These are phyloP conservation scores for Fukomys damarensis DNA, from an alignment of 2,113 vertebrate species.

Conservation along the genomic window DNA sequence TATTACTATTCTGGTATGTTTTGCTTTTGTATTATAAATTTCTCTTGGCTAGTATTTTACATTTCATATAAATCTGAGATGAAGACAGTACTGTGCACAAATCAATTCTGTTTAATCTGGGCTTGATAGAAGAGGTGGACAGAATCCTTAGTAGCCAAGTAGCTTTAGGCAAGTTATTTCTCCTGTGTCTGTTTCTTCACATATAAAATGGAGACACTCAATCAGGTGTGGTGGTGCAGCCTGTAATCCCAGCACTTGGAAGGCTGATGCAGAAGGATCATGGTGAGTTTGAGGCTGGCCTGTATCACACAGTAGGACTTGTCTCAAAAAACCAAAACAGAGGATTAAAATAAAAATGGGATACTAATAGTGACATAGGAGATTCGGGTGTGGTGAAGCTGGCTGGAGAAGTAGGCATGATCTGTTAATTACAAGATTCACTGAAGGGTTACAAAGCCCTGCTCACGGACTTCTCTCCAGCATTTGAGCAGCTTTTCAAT, in stretches of 20 bases:
- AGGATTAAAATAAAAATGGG: background rate
- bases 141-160: background rate
- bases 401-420: background rate
- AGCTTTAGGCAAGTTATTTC: background rate
- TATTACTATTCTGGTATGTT: background rate
- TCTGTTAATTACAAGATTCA: background rate
- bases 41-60: slow-evolving; percentile 45
- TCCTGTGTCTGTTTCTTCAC: slow-evolving; percentile 27
- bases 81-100: slow-evolving; percentile 42
- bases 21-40: slow-evolving; percentile 49
- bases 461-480: background rate
- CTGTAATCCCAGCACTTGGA: background rate
- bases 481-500: background rate
- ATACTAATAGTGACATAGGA: background rate
- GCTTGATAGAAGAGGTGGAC: background rate
- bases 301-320: background rate
- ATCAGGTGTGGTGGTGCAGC: background rate
- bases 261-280: background rate
- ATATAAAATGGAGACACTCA: background rate
- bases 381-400: background rate
- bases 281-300: background rate
- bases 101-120: slow-evolving; percentile 44
- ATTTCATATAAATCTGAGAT: slow-evolving; percentile 44
- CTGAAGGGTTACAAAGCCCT: background rate
- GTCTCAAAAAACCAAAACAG: background rate